Evolutionary conservation across 2,888 invertebrate genomes (phyloP).

Genomic region (Hydropsyche betteni): DNA sequence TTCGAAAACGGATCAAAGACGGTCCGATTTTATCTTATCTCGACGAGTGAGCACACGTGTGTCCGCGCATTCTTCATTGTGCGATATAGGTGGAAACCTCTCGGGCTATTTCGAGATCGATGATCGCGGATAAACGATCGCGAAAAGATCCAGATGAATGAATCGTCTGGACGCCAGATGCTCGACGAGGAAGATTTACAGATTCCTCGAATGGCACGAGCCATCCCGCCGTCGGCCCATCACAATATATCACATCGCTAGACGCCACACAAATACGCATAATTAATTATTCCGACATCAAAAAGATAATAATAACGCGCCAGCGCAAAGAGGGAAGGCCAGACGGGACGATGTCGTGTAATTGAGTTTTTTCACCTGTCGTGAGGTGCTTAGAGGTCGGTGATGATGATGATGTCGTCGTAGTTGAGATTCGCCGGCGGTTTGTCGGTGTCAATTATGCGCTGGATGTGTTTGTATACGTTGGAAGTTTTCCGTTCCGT

Average conservation of each 20-base stretch:
- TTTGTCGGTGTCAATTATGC: too few species aligned
- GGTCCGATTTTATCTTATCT: not conserved
- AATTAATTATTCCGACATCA: slow-evolving; percentile 10
- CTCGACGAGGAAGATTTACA: slow-evolving; percentile 24
- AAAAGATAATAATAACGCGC: too few species aligned
- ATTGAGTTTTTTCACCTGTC: too few species aligned
- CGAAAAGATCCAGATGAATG: slow-evolving; percentile 27
- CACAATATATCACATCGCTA: slow-evolving; percentile 37
- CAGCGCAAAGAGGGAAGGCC: too few species aligned
- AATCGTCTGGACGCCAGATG: slow-evolving; percentile 41
- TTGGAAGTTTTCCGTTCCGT: too few species aligned
- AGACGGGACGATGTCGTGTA: too few species aligned
- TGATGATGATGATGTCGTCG: too few species aligned
- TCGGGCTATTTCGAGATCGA: not conserved
- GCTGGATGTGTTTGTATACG: too few species aligned
- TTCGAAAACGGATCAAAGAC: not conserved
- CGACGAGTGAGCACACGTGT: too few species aligned
- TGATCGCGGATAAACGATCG: slow-evolving; percentile 6
- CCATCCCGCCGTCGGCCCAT: slow-evolving; percentile 20
- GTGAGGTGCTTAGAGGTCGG: too few species aligned
- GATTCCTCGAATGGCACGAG: slow-evolving; percentile 39
- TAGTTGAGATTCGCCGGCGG: too few species aligned
- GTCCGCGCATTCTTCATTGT: too few species aligned
- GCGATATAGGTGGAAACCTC: not conserved
- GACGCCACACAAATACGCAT: slow-evolving; percentile 21